Conservation (phyloP, 2,888 invertebrate species). For the Sphaeridia pumilis region DNA sequence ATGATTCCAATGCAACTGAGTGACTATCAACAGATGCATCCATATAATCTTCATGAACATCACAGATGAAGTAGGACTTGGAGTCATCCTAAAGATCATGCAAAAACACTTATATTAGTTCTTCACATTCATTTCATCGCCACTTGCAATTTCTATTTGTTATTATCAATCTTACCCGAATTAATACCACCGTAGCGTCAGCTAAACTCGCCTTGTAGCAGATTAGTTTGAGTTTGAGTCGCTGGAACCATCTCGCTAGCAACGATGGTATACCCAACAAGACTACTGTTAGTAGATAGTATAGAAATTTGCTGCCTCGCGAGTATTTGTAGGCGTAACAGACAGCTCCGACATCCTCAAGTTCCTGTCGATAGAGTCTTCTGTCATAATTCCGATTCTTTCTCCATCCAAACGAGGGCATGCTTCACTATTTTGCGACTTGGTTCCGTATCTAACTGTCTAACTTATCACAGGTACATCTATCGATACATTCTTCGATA, state of each 20-base stretch:
- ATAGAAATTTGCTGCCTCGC: conserved; percentile 42
- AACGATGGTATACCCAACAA: conserved; percentile 50
- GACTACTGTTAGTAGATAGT: conserved; percentile 45
- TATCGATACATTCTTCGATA: no score
- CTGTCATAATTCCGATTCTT: background rate
- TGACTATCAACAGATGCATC: background rate
- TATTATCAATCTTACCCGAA: conserved; percentile 43
- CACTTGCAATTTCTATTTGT: no score
- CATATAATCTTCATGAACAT: conserved; percentile 4
- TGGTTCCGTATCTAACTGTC: no score
- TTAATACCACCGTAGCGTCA: conserved; percentile 47
- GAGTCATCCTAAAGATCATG: background rate
- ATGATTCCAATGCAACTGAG: conserved; percentile 3
- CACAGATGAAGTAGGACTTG: conserved; percentile 9
- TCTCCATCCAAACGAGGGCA: conserved; percentile 6
- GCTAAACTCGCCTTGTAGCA: conserved; percentile 48
- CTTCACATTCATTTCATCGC: no score
- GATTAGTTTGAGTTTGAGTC: conserved; percentile 44
- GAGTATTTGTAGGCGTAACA: conserved; percentile 47
- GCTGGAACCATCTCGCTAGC: conserved; percentile 48
- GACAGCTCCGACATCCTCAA: conserved; percentile 17
- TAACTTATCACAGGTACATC: no score
- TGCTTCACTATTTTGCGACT: no score
- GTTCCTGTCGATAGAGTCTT: conserved; percentile 16
- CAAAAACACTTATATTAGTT: background rate